Base-by-base conservation (phyloP, 2,888 invertebrate species). In the Abrostola tripartita region DNA sequence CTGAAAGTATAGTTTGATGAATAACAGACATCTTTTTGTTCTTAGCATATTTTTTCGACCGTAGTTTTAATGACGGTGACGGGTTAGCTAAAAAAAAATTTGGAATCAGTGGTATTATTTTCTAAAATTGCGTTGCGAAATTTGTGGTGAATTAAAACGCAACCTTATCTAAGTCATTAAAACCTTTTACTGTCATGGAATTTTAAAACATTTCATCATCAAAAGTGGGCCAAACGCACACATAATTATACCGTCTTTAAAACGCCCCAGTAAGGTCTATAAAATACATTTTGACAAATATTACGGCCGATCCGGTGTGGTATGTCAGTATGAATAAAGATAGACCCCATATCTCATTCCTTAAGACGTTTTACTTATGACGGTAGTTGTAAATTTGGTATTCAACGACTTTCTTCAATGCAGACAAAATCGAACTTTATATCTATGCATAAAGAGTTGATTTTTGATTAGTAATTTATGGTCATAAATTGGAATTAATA, bases 331-430 rank as follows among this genome's bases (percentile, higher is more conserved):
- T 90, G 90, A 89, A 90, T 91, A 90, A 90, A 89, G 90, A 88
- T 90, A 84, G 86, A 83, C 83, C 86, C 76, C 89, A 89, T 91
- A 87, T 87, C 81, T 91, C 90, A 91, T 86, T 83, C 81, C 85
- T 79, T 83, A 84, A 88, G 89, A 89, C 89, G 79, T 88, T 88
- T 87, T 87, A 89, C 90, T 90, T 90, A 90, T 89, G 90, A 82
- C 78, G 87, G 85, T 87, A 88, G 88, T 87, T 89, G 87, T 90
- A 91, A 90, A 91, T 91, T 89, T 87, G 76, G 81, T 85, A 76
- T 81, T 85, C 80, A 74, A 81, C 81, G 79, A 78, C 78, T 64
- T 62, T 49, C 37, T n/a, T 52, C 5, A 0, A 5, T 0, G 0
- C 40, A 50, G 5, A 6, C 11, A 1, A 81, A 55, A 62, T 35